These are phyloP conservation scores for Platanista minor DNA, from an alignment of 2,113 vertebrate species.

Conservation along the genomic window DNA sequence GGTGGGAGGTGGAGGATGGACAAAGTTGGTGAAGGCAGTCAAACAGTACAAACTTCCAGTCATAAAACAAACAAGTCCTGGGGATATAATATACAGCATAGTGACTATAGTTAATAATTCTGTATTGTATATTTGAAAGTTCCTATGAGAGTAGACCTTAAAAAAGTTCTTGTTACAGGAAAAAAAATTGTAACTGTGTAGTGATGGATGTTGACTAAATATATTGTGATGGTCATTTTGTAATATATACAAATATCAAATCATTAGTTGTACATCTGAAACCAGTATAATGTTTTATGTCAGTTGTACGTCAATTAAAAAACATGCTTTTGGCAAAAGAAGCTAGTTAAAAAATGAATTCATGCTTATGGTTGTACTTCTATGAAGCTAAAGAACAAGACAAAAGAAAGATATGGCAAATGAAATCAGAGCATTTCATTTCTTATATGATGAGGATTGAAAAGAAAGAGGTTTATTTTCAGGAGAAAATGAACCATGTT, in stretches of 20 bases:
- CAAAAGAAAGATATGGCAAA: background rate
- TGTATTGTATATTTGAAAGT: background rate
- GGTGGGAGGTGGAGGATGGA: background rate
- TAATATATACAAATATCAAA: background rate
- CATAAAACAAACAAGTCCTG: background rate
- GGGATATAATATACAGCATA: background rate
- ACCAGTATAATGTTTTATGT: background rate
- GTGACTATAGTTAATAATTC: background rate
- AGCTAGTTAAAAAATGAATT: background rate
- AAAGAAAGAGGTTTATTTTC: background rate
- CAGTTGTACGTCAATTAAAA: background rate
- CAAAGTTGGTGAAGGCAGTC: background rate
- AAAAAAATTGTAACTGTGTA: background rate
- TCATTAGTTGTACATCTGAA: background rate
- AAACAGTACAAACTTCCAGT: background rate
- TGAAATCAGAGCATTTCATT: background rate
- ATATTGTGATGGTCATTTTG: background rate
- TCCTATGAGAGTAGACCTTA: background rate
- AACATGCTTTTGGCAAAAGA: background rate
- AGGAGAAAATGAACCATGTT: background rate
- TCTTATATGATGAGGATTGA: background rate
- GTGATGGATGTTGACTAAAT: background rate
- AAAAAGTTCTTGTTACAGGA: background rate
- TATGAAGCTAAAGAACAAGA: background rate
- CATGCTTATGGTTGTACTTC: background rate